phyloP scores from a whole-genome alignment of 2,113 vertebrate genomes.

The Sylvicapra grimmia region DNA sequence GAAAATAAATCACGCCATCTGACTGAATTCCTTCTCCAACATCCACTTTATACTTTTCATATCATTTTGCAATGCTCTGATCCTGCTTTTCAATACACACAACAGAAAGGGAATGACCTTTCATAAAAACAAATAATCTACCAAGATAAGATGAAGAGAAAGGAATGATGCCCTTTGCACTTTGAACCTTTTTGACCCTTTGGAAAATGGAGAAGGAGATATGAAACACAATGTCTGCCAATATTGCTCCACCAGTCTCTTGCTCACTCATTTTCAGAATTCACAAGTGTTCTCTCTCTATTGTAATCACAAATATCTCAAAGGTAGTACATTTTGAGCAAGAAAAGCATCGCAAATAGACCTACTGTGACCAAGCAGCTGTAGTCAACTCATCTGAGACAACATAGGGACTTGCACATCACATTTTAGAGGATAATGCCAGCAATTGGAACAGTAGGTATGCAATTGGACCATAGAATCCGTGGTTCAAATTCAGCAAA shows the following conservation, averaged over 20 bases:
- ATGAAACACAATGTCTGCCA: neutral
- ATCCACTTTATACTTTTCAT: neutral
- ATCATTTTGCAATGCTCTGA: neutral
- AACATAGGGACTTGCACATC: neutral
- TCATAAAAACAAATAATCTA: neutral
- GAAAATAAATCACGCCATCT: neutral
- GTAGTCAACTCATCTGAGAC: neutral
- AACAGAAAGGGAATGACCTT: neutral
- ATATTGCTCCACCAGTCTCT: too few species aligned
- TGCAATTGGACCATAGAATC: neutral
- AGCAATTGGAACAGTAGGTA: neutral
- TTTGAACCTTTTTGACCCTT: neutral
- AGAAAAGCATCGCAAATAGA: neutral
- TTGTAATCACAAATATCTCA: neutral
- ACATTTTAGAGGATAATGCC: neutral
- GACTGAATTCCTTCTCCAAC: neutral
- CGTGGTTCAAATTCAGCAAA: neutral
- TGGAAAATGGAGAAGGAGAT: neutral
- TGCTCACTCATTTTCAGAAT: neutral
- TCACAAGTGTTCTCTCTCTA: neutral
- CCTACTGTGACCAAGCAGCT: neutral
- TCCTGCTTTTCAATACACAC: neutral
- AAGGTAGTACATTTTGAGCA: neutral
- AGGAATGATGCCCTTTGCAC: neutral
- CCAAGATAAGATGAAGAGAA: neutral